A percentile compares a stretch with the other conserved stretches of the same genome.
phyloP scores from a whole-genome alignment of 2,797 vertebrate species.

The Anguilla megastoma region DNA sequence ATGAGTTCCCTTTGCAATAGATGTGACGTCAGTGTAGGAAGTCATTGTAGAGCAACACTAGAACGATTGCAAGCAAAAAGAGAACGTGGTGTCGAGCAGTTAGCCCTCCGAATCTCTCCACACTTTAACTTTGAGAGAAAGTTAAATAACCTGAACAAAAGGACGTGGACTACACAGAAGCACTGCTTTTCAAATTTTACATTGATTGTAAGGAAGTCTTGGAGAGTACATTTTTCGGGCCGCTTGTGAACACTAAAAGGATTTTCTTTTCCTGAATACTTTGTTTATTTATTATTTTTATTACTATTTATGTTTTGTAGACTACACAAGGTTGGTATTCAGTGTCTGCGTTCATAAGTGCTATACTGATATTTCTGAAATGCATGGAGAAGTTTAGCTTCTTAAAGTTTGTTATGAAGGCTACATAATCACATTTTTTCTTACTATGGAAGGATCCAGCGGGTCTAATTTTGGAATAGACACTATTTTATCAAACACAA shows the following conservation, averaged over 20 bases:
- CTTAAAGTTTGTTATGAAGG: conserved; percentile 77
- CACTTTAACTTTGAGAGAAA: conserved; percentile 87
- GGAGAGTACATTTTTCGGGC: conserved; percentile 55
- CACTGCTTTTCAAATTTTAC: conserved; percentile 58
- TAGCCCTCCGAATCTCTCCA: conserved; percentile 74
- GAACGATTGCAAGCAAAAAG: conserved; percentile 86
- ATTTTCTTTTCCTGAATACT: conserved; percentile 22
- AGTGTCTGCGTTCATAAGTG: neutral
- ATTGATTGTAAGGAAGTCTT: conserved; percentile 65
- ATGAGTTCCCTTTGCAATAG: conserved; percentile 74
- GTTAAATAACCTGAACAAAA: conserved; percentile 77
- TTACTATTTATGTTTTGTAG: conserved; percentile 11
- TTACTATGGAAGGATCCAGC: conserved; percentile 92
- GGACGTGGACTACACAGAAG: conserved; percentile 65
- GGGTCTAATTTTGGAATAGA: conserved; percentile 98
- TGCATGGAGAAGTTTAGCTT: conserved; percentile 44
- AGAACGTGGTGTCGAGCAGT: conserved; percentile 84
- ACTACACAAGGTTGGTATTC: neutral
- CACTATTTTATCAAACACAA: conserved; percentile 88
- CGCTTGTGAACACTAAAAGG: conserved; percentile 42
- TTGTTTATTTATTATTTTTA: conserved; percentile 38
- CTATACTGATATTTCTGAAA: conserved; percentile 30
- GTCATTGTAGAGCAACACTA: conserved; percentile 85
- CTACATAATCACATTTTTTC: conserved; percentile 67
- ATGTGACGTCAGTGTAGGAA: conserved; percentile 93